A percentile compares a stretch with the other conserved stretches of the same genome.
These are phyloP conservation scores for Hemibates koningsi DNA, from an alignment of 2,113 vertebrate species.

Conservation along the genomic window DNA sequence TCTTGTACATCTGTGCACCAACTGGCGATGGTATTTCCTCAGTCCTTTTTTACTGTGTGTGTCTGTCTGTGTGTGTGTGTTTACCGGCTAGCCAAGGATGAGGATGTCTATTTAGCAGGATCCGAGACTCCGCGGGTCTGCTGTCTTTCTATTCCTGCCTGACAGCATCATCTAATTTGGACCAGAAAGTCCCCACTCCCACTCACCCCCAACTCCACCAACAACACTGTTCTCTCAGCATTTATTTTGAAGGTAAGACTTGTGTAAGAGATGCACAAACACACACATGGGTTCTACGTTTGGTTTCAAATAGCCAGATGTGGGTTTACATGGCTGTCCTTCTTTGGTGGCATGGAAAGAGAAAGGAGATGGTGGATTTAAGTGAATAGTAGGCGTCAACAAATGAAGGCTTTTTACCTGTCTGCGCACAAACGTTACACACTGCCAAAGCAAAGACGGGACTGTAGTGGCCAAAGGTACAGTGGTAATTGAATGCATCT, in stretches of 20 bases:
- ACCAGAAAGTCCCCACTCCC: conserved; percentile 15
- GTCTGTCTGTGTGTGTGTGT: conserved; percentile 28
- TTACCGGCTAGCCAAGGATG: conserved; percentile 36
- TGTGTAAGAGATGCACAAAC: background rate
- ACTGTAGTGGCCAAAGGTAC: background rate
- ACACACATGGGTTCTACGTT: background rate
- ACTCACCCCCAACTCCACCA: background rate
- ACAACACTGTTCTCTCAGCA: background rate
- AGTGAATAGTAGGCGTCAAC: background rate
- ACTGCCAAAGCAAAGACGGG: background rate
- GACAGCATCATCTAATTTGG: conserved; percentile 22
- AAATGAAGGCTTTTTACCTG: background rate
- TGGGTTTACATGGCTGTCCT: background rate
- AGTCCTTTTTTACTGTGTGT: conserved; percentile 28
- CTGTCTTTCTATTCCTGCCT: conserved; percentile 44
- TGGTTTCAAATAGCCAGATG: background rate
- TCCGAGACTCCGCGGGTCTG: conserved; percentile 27
- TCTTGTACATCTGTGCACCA: conserved; percentile 42
- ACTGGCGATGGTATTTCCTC: conserved; percentile 59
- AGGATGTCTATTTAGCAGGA: conserved; percentile 58
- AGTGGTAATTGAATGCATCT: background rate
- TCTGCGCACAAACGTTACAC: background rate
- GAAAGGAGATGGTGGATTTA: background rate
- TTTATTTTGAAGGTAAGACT: conserved; percentile 44
- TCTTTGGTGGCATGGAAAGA: background rate